A percentile compares a stretch with the other conserved stretches of the same genome.
Conservation (phyloP, 2,113 vertebrate genomes). For the Macrotis lagotis region DNA sequence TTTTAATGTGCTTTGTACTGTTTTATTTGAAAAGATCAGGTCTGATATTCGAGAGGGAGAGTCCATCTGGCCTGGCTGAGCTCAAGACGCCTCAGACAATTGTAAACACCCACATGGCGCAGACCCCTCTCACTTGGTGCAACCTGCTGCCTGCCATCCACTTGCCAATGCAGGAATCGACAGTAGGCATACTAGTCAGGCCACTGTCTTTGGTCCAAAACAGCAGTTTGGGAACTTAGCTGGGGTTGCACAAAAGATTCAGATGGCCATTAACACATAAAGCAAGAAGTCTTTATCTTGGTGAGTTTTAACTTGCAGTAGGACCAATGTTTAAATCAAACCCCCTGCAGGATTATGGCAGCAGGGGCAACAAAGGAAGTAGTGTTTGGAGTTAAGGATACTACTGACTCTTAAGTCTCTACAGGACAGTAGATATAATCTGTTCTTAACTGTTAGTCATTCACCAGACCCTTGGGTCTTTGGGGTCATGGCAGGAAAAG, state of each 20-base stretch:
- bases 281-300: neutral
- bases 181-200: neutral
- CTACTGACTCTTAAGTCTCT: neutral
- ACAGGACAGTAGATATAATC: neutral
- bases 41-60: constrained; percentile 76
- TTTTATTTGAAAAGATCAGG: constrained; percentile 80
- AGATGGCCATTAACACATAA: neutral
- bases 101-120: constrained; percentile 67
- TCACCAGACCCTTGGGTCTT: neutral
- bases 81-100: constrained; percentile 72
- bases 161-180: neutral
- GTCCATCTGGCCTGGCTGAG: constrained; percentile 69
- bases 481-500: neutral
- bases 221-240: neutral
- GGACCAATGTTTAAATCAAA: neutral
- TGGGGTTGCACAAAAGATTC: neutral
- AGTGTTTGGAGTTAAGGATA: neutral
- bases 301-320: neutral
- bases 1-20: constrained; percentile 76
- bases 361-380: neutral
- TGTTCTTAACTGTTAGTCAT: neutral
- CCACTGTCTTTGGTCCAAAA: neutral
- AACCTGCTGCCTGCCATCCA: neutral
- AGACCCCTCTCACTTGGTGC: constrained; percentile 14
- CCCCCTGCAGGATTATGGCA: neutral